These are phyloP conservation scores for Achlya flavicornis DNA, from an alignment of 2,888 invertebrate genomes.

Conservation along the genomic window DNA sequence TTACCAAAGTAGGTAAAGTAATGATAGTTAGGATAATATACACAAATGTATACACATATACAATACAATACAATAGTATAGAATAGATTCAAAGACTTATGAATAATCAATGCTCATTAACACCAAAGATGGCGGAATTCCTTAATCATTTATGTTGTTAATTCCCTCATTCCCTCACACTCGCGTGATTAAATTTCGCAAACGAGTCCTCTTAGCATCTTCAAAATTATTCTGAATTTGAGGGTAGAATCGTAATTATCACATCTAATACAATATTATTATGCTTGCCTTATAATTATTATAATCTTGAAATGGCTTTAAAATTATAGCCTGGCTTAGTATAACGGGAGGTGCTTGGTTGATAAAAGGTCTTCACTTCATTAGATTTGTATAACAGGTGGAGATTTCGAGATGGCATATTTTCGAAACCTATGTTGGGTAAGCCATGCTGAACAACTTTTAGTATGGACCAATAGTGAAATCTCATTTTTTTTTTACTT, in stretches of 20 bases:
- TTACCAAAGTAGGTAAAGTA: too few relatives aligned
- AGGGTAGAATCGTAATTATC: neutral
- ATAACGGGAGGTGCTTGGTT: too few relatives aligned
- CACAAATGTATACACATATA: too few relatives aligned
- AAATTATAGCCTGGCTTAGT: neutral
- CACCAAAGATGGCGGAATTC: neutral
- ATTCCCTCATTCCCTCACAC: neutral
- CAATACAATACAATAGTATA: too few relatives aligned
- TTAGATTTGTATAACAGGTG: too few relatives aligned
- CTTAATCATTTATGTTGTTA: neutral
- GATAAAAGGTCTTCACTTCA: too few relatives aligned
- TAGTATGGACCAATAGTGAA: too few relatives aligned
- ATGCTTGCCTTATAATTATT: neutral
- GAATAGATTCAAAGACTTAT: neutral
- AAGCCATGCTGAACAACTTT: too few relatives aligned
- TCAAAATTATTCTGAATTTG: neutral
- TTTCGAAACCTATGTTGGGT: too few relatives aligned
- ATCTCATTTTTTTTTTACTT: too few relatives aligned
- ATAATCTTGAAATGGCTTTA: neutral
- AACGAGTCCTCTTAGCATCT: neutral
- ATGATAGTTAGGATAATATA: too few relatives aligned
- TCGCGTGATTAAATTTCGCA: neutral
- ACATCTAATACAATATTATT: neutral
- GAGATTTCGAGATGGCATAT: too few relatives aligned
- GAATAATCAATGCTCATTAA: neutral